Evolutionary conservation across 2,797 vertebrate genomes (phyloP), one percentile per base, ranked within the genome.

Genomic region (Myripristis jacobus): DNA sequence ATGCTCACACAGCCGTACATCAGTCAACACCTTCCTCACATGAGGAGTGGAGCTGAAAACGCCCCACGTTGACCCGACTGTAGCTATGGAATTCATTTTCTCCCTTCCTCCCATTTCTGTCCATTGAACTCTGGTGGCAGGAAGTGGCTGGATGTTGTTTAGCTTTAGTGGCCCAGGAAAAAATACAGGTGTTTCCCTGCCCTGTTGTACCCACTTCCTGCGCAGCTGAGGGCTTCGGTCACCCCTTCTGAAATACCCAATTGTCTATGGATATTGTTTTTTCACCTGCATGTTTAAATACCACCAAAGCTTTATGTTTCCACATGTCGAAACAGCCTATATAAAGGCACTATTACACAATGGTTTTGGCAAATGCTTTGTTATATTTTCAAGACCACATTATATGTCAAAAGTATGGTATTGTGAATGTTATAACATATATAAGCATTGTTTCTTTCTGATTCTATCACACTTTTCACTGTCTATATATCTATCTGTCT

Each of bases 141-240:
- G 85, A 88, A 81, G 71, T 52, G 73, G 82, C 89, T 92, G 92
- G 92, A 92, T 86, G 90, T 88, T 50, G 85, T 81, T 71, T 84
- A 65, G 54, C 56, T 91, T 92, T 92, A 91, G 90, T 86, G 73
- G 67, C 72, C 44, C 58, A 68, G 85, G 83, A 91, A 89, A n/a
- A 92, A 93, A 93, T 89, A 89, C 93, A 93, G 93, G 92, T 94
- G 94, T 86, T 94, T 94, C 93, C 94, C 86, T 31, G 68, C 70
- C 56, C 22, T 9, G 77, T 71, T 80, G 76, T 77, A 54, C 64
- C 74, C 65, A 80, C 78, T 92, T 93, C 92, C 93, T 91, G 87
- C 66, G 52, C 85, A 89, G 87, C 87, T 82, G 86, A 86, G 73
- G 48, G 48, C 21, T 64, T 47, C 66, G 60, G 58, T 81, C 81